Base-by-base conservation (phyloP, 2,888 invertebrate species). In the Halictus quadricinctus region DNA sequence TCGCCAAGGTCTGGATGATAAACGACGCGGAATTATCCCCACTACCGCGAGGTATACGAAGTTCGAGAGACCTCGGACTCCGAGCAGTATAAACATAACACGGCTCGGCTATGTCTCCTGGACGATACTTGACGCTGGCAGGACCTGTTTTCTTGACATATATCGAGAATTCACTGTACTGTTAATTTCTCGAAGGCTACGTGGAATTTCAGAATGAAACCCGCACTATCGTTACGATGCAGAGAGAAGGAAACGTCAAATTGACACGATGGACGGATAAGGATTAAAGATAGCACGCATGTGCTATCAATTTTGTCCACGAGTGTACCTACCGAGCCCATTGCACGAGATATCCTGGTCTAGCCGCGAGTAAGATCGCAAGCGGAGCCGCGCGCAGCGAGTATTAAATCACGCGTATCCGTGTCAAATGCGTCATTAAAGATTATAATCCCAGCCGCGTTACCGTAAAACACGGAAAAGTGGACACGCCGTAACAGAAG, bases 391-490 rank as follows among this genome's bases (percentile, higher is more conserved):
- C 54, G 54, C 54, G 10, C 54, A 54, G 21, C 54, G 3, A n/a
- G 54, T 3, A 84, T 85, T 87, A 84, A 90, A 88, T 89, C 88
- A 91, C 81, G 85, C 86, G 86, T 90, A 91, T 89, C 91, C 89
- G 89, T 89, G 91, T 88, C 91, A 88, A 88, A 89, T 83, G 87
- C 87, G 89, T 91, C 87, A 84, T 90, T 90, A 88, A 84, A 80
- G 83, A 87, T 88, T 82, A 81, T 79, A 72, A 78, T 72, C 10
- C 10, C 15, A 15, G 29, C n/a, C 48, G 75, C 21, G 79, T 85
- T 85, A 58, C 79, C 76, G 74, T 60, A 54, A 75, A 81, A 80
- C 84, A 73, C 43, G 76, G 79, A 86, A 91, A 88, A 90, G 86
- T 84, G 79, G 80, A 80, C 70, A 7, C 60, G 83, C 81, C 50